Base-by-base conservation (phyloP, 2,113 vertebrate genomes). In the Ochotona princeps region DNA sequence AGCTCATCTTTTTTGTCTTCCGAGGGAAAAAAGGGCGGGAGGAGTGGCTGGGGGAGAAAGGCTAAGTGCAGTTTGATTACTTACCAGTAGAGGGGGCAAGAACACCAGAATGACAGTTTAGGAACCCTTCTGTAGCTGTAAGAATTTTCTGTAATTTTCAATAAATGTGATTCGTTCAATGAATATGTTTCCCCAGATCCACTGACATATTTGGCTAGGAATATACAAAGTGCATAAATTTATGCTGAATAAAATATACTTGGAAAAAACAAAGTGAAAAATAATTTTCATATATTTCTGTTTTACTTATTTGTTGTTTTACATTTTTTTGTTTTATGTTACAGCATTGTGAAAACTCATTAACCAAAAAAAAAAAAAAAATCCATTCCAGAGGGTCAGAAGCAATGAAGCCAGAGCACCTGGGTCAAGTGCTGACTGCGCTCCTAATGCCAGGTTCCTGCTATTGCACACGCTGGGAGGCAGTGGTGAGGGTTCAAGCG, bases 1-100 rank as follows among this genome's bases (percentile, higher is more conserved):
- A 11, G 12, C 10, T 0, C 20, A 32, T 38, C 15, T 32, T 35
- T 89, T 84, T 87, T 86, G 18, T 4, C 57, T 44, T 73, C 85
- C 32, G 38, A 30, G 18, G 28, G 49, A 87, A 93, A 49, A 84
- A 17, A 49, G 25, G 38, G 38, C 38, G 38, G 38, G 38, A 44
- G 38, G 38, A 6, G 38, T 44, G 38, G 38, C 38, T 4, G 38
- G 15, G 10, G 5, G 13, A 3, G 17, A 61, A 60, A n/a, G 49
- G 13, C 2, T 83, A 72, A 38, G 44, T 93, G 89, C 94, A 90
- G 92, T 92, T 94, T 86, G 57, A 18, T 38, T 14, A 2, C 17
- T 92, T 44, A 88, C 15, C 92, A 93, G 83, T 80, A 97, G 96
- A 94, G 92, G 92, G 86, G 32, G 57, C 60, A 66, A 97, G 57